Conservation (phyloP, 2,888 invertebrate species). For the Andrena fulva region DNA sequence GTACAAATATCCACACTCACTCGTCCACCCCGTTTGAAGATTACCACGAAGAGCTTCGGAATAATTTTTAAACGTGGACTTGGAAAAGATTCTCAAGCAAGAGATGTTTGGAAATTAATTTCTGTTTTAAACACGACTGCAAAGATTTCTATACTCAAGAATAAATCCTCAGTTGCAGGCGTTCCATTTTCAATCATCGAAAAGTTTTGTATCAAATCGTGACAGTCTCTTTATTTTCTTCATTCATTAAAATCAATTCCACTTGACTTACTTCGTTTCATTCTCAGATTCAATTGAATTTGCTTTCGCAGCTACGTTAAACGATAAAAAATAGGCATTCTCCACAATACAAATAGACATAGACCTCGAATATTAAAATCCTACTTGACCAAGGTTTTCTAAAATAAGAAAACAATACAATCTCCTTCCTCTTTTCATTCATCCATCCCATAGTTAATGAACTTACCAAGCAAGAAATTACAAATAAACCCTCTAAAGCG, state of each 20-base stretch:
- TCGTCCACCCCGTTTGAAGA: not conserved
- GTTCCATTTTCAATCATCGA: not conserved
- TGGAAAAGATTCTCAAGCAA: not conserved
- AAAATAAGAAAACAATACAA: not conserved
- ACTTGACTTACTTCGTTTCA: too few species aligned
- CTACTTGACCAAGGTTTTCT: not conserved
- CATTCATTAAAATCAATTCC: too few species aligned
- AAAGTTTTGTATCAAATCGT: not conserved
- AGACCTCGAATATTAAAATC: not conserved
- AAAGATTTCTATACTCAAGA: too few species aligned
- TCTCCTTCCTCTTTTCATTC: not conserved
- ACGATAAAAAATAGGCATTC: too few species aligned
- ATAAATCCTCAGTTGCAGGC: too few species aligned
- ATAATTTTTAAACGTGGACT: not conserved
- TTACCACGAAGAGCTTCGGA: not conserved
- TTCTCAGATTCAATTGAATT: too few species aligned
- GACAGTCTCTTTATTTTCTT: not conserved
- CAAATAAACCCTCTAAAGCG: not conserved
- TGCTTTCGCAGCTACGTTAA: too few species aligned
- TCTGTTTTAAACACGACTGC: too few species aligned
- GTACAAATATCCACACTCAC: constrained; percentile 40
- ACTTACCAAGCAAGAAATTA: not conserved
- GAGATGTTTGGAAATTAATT: too few species aligned
- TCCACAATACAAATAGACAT: too few species aligned
- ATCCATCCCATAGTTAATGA: not conserved